phyloP scores from a whole-genome alignment of 30 jellyfish, hydroid and myxozoan genomes.

The Rhopilema esculentum region DNA sequence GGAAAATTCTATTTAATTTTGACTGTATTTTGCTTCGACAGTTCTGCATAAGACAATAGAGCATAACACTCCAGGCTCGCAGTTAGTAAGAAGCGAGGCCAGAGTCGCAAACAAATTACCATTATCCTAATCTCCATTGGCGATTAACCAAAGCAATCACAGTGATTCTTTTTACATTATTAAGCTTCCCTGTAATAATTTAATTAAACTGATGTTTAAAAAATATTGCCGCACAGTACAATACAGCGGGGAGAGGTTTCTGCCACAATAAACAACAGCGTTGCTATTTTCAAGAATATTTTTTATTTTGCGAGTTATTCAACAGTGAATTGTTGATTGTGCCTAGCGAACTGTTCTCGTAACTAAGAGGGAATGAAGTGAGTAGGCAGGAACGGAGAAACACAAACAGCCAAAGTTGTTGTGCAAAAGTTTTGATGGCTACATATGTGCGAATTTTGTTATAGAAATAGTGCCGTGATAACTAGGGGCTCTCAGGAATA shows the following conservation, averaged over 20 bases:
- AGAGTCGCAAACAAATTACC: no score
- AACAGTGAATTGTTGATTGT: not conserved
- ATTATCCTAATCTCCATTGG: no score
- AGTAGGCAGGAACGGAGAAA: no score
- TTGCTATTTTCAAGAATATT: not conserved
- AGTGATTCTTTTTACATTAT: not conserved
- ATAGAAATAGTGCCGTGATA: no score
- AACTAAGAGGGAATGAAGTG: no score
- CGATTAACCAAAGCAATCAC: not conserved
- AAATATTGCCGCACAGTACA: not conserved
- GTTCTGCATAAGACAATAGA: no score
- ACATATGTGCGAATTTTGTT: no score
- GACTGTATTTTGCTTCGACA: not conserved
- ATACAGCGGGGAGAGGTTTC: not conserved
- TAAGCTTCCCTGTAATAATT: not conserved
- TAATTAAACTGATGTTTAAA: not conserved
- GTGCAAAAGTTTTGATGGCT: no score
- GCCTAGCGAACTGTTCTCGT: not conserved
- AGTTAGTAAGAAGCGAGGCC: no score
- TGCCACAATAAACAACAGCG: not conserved
- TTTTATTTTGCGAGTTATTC: not conserved
- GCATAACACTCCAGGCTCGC: no score
- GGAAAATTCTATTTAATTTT: not conserved
- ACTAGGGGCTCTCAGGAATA: no score
- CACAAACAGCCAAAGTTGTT: no score